Percentiles rank a stretch among this genome's conserved stretches.
These are phyloP conservation scores for Chelmon rostratus DNA, from an alignment of 2,797 vertebrate species.

Conservation along the genomic window DNA sequence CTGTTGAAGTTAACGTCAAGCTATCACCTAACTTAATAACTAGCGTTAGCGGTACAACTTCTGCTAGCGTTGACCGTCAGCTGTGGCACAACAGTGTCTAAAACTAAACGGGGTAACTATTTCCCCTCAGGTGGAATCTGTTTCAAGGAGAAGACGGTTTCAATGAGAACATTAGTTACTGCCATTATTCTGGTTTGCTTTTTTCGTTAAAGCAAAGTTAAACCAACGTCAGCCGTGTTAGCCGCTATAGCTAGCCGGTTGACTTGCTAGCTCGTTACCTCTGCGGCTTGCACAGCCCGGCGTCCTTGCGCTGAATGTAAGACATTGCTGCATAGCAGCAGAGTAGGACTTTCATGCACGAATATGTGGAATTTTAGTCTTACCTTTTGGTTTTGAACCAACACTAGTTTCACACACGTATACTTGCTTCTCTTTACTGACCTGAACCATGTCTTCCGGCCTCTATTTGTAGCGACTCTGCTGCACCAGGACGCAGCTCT, in stretches of 20 bases:
- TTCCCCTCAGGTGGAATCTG: accelerated
- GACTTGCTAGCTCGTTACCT: conserved; percentile 7
- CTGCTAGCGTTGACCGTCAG: background rate
- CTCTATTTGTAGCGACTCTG: conserved; percentile 69
- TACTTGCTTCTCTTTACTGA: conserved; percentile 35
- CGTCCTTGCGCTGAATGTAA: background rate
- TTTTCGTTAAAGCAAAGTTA: background rate
- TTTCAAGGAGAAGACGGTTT: too few relatives aligned
- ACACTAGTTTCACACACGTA: conserved; percentile 42
- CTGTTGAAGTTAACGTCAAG: background rate
- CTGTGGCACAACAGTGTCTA: background rate
- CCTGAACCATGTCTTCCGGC: conserved; percentile 49
- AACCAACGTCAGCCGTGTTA: conserved; percentile 14
- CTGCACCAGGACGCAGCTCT: background rate
- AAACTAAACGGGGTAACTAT: accelerated
- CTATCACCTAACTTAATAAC: background rate
- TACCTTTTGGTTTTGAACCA: conserved; percentile 64
- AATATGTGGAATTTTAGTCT: background rate
- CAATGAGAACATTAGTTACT: accelerated
- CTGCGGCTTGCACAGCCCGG: background rate
- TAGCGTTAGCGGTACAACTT: conserved; percentile 17
- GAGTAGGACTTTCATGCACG: accelerated
- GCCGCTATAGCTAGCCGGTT: conserved; percentile 20
- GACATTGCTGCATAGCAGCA: accelerated
- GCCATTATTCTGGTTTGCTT: accelerated